Percentiles rank a stretch among this genome's conserved stretches.
Evolutionary conservation across 2,113 vertebrate genomes (phyloP).

Genomic region (Podarcis raffonei): DNA sequence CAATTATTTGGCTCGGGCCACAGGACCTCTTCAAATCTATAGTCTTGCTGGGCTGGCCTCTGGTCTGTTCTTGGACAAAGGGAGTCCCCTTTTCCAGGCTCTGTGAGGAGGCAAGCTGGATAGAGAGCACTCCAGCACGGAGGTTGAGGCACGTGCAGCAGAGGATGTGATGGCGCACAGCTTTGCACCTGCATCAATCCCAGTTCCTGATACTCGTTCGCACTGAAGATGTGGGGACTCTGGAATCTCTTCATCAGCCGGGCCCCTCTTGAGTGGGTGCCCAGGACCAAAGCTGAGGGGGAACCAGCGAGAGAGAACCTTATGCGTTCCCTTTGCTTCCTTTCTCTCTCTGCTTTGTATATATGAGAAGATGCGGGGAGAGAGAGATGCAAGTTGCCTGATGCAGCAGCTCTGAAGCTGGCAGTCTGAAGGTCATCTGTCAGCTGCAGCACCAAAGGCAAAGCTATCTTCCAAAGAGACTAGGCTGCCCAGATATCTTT

Average conservation of each 20-base stretch:
- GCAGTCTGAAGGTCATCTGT: conserved; percentile 45
- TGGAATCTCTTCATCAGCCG: too few relatives aligned
- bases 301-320: too few relatives aligned
- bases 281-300: too few relatives aligned
- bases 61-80: too few relatives aligned
- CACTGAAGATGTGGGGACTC: too few relatives aligned
- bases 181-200: neutral
- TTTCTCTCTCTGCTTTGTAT: accelerated
- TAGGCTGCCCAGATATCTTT: neutral
- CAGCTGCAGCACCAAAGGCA: neutral
- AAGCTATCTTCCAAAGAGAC: neutral
- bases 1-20: too few relatives aligned
- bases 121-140: neutral
- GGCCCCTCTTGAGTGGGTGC: too few relatives aligned
- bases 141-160: too few relatives aligned
- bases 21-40: too few relatives aligned
- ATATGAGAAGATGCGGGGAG: accelerated
- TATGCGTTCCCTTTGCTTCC: neutral
- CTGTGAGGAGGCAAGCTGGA: neutral
- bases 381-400: neutral
- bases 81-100: neutral
- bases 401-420: neutral
- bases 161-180: neutral
- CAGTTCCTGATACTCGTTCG: neutral
- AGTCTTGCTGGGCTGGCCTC: too few relatives aligned